Evolutionary conservation across 2,113 vertebrate genomes (phyloP).

Genomic region (Perognathus longimembris): DNA sequence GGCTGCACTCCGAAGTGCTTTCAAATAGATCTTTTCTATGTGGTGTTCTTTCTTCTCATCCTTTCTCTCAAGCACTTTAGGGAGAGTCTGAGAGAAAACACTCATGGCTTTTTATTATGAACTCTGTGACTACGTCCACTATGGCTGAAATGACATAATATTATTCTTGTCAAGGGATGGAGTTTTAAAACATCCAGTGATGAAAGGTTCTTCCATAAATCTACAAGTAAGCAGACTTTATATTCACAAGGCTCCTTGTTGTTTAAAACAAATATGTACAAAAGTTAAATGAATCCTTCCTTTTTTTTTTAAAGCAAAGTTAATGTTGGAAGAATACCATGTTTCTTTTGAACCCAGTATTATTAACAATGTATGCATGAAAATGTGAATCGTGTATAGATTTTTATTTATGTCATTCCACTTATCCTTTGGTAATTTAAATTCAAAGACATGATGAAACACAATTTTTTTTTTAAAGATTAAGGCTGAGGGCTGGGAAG

Average conservation of each 20-base stretch:
- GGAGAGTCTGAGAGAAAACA: not conserved
- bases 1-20: not conserved
- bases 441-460: not conserved
- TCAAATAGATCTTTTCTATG: not conserved
- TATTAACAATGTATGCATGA: constrained; percentile 27
- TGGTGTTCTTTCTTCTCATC: not conserved
- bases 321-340: constrained; percentile 29
- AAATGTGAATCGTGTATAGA: not conserved
- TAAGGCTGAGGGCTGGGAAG: not conserved
- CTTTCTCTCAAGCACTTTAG: constrained; percentile 34
- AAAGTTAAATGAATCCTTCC: constrained; percentile 38
- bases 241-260: constrained; percentile 34
- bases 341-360: not conserved
- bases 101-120: constrained; percentile 13
- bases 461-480: constrained; percentile 19
- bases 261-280: constrained; percentile 59
- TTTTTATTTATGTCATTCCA: not conserved
- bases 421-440: constrained; percentile 5
- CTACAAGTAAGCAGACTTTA: constrained; percentile 9
- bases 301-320: not conserved
- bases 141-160: constrained; percentile 25
- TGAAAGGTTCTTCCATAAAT: constrained; percentile 13
- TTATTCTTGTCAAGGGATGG: constrained; percentile 25
- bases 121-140: not conserved
- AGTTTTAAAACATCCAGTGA: constrained; percentile 9